These are phyloP conservation scores for Thaumatotibia leucotreta DNA, from an alignment of 1,140 invertebrate genomes.

Conservation along the genomic window DNA sequence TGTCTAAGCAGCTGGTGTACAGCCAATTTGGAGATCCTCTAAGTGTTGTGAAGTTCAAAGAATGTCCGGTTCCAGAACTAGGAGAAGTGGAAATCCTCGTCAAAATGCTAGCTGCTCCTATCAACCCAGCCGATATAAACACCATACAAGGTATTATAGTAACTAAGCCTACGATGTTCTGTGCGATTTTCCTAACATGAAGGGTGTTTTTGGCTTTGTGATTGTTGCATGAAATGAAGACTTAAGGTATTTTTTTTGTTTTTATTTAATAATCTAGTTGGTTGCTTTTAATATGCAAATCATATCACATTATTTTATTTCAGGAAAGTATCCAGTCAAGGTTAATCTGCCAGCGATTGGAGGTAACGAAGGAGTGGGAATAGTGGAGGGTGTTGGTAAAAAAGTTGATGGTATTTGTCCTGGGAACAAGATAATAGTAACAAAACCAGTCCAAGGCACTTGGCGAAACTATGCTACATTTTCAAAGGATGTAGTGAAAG, in stretches of 20 bases:
- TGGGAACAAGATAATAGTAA: conserved; percentile 92
- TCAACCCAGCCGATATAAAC: conserved; percentile 99
- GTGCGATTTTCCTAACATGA: not conserved
- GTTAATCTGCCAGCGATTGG: conserved; percentile 89
- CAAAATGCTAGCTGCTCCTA: conserved; percentile 92
- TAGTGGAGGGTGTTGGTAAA: conserved; percentile 85
- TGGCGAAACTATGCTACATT: conserved; percentile 89
- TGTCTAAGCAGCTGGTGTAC: conserved; percentile 79
- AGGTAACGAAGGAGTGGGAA: conserved; percentile 96
- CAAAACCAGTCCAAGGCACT: conserved; percentile 85
- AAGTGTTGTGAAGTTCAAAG: conserved; percentile 81
- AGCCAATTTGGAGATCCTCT: conserved; percentile 86
- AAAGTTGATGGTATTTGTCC: conserved; percentile 80
- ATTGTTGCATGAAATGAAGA: not conserved
- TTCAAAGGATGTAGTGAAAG: conserved; percentile 79
- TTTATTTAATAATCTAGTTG: not conserved
- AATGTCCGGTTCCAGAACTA: conserved; percentile 68
- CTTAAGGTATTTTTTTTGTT: conserved; percentile 14
- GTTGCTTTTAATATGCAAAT: not conserved
- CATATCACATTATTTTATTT: conserved; percentile 29
- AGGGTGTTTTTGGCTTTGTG: not conserved
- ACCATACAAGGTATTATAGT: conserved; percentile 89
- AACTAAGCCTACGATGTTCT: not conserved
- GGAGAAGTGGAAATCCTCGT: conserved; percentile 82
- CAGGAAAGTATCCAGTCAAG: conserved; percentile 91